These are phyloP conservation scores for Hirtodrosophila confusa DNA, from an alignment of 2,888 invertebrate species.

Conservation along the genomic window DNA sequence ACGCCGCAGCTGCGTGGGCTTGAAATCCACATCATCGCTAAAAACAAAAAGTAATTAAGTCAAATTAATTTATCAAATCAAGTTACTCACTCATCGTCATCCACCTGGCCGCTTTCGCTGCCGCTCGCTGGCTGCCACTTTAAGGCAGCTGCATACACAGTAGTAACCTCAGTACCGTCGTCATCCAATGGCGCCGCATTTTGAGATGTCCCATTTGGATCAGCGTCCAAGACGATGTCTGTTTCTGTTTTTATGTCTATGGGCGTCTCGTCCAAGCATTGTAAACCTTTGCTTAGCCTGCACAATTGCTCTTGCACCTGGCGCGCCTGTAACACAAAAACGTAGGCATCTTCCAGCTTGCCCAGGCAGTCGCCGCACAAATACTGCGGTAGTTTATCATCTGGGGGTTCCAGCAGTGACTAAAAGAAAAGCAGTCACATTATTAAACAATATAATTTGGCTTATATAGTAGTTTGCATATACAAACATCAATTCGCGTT, in stretches of 20 bases:
- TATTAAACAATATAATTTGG: not conserved
- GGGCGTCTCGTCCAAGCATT: constrained; percentile 71
- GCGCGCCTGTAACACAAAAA: constrained; percentile 69
- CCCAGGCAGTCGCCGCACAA: constrained; percentile 65
- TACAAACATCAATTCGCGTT: constrained; percentile 63
- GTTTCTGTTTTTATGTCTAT: constrained; percentile 76
- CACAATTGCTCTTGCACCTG: constrained; percentile 60
- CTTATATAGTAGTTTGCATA: not conserved
- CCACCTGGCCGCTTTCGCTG: constrained; percentile 25
- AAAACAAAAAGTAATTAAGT: not conserved
- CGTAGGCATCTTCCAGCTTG: constrained; percentile 67
- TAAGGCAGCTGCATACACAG: constrained; percentile 2
- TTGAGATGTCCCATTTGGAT: constrained; percentile 10
- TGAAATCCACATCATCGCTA: constrained; percentile 25
- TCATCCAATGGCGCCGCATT: not conserved
- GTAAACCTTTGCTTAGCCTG: constrained; percentile 17
- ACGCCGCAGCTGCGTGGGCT: constrained; percentile 35
- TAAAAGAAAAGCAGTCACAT: constrained; percentile 2
- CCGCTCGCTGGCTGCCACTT: constrained; percentile 44
- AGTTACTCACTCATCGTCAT: constrained; percentile 32
- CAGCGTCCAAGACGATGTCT: constrained; percentile 26
- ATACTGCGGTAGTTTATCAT: constrained; percentile 61
- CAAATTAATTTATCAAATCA: too few relatives aligned
- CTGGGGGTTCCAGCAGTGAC: constrained; percentile 44
- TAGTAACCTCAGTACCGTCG: constrained; percentile 1